phyloP scores from a whole-genome alignment of 2,113 vertebrate genomes.

The Sardina pilchardus region DNA sequence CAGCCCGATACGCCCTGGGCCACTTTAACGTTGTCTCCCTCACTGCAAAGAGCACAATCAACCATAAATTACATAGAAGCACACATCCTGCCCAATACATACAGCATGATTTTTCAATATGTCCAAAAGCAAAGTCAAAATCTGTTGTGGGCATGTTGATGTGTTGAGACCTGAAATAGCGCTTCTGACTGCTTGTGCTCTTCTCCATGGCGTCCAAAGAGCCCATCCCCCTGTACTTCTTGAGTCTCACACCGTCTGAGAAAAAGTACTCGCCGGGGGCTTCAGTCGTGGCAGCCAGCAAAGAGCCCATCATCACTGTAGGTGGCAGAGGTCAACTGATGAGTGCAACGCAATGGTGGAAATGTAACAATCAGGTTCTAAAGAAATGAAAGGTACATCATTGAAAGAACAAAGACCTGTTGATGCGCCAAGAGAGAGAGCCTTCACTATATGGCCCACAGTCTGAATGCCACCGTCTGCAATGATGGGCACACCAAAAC shows the following conservation, averaged over 20 bases:
- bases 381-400: not conserved
- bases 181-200: conserved; percentile 86
- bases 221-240: conserved; percentile 94
- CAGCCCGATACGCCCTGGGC: conserved; percentile 91
- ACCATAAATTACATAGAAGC: not conserved
- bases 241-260: conserved; percentile 87
- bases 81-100: not conserved
- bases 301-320: conserved; percentile 91
- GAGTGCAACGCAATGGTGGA: no score
- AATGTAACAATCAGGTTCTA: not conserved
- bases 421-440: conserved; percentile 86
- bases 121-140: no score
- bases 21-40: conserved; percentile 90
- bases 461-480: conserved; percentile 92
- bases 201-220: conserved; percentile 93
- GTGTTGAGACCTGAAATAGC: conserved; percentile 83
- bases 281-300: conserved; percentile 88
- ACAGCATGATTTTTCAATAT: not conserved
- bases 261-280: conserved; percentile 93
- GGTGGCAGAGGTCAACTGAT: not conserved
- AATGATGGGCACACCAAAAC: conserved; percentile 89
- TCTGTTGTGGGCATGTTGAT: no score
- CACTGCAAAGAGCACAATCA: conserved; percentile 64
- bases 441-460: conserved; percentile 89
- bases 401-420: conserved; percentile 71